Percentiles rank a stretch among this genome's conserved stretches.
phyloP scores from a whole-genome alignment of 1,140 invertebrate species.

The Solen grandis region DNA sequence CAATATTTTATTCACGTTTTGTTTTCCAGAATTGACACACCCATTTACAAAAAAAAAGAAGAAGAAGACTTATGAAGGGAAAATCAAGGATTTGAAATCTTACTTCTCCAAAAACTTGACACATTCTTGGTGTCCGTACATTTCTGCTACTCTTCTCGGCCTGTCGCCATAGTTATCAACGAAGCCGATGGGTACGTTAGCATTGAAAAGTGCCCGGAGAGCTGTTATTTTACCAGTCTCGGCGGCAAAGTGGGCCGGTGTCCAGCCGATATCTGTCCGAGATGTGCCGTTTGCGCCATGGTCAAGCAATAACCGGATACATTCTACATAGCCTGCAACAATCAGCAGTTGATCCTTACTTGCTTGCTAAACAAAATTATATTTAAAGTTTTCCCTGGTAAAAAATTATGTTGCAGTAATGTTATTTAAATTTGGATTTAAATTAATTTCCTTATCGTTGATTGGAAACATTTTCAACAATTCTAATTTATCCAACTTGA shows the following conservation, averaged over 20 bases:
- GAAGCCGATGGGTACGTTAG: constrained; percentile 67
- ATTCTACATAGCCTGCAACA: constrained; percentile 76
- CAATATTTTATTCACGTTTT: too few species aligned
- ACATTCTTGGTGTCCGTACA: constrained; percentile 74
- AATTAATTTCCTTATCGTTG: too few species aligned
- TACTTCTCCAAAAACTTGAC: constrained; percentile 72
- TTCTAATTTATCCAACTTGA: too few species aligned
- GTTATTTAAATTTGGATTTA: too few species aligned
- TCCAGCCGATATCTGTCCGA: constrained; percentile 74
- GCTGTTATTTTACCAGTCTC: constrained; percentile 73
- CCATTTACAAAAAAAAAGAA: too few species aligned
- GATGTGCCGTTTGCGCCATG: constrained; percentile 72
- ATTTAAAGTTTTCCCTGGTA: too few species aligned
- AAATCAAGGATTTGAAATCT: too few species aligned
- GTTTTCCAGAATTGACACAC: too few species aligned
- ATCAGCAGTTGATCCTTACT: neutral
- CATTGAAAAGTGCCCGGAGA: constrained; percentile 70
- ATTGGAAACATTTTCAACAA: too few species aligned
- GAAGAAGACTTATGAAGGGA: too few species aligned
- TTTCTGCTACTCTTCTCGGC: constrained; percentile 69
- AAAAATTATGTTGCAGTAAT: too few species aligned
- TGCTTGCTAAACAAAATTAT: neutral
- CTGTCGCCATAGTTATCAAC: constrained; percentile 75
- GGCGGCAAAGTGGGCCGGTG: constrained; percentile 78
- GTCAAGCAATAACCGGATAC: constrained; percentile 74